A percentile compares a stretch with the other conserved stretches of the same genome.
phyloP scores from a whole-genome alignment of 2,797 vertebrate species.

The Corythornis leucogaster region DNA sequence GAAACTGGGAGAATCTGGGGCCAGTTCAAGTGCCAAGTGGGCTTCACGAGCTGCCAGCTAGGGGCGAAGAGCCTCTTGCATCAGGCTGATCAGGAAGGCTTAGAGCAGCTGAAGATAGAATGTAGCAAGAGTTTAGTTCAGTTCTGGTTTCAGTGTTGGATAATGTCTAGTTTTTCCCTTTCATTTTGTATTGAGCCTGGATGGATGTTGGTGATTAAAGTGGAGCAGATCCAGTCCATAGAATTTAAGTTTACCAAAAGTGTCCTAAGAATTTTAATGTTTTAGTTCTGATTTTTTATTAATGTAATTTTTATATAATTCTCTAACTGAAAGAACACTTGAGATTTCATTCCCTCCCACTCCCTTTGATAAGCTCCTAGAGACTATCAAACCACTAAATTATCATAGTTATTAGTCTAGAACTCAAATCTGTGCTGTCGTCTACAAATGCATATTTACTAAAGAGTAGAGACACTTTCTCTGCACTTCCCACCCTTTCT shows the following conservation, averaged over 20 bases:
- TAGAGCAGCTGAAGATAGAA: neutral
- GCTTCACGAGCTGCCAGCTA: neutral
- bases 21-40: neutral
- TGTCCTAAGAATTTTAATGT: neutral
- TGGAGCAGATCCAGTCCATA: neutral
- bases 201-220: neutral
- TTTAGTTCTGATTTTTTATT: neutral
- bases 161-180: constrained; percentile 75
- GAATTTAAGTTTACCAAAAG: neutral
- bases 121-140: constrained; percentile 75
- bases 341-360: neutral
- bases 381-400: neutral
- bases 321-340: neutral
- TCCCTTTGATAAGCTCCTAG: neutral
- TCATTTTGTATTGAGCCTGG: neutral
- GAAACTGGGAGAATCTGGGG: neutral
- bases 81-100: neutral
- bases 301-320: neutral
- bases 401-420: neutral
- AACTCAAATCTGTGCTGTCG: neutral
- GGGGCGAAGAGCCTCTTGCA: neutral
- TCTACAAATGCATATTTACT: constrained; percentile 77
- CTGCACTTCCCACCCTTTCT: constrained; percentile 84
- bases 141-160: constrained; percentile 84
- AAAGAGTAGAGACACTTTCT: constrained; percentile 85